Base-by-base conservation (phyloP, 1,140 invertebrate species). In the Andrena cerasifolii region DNA sequence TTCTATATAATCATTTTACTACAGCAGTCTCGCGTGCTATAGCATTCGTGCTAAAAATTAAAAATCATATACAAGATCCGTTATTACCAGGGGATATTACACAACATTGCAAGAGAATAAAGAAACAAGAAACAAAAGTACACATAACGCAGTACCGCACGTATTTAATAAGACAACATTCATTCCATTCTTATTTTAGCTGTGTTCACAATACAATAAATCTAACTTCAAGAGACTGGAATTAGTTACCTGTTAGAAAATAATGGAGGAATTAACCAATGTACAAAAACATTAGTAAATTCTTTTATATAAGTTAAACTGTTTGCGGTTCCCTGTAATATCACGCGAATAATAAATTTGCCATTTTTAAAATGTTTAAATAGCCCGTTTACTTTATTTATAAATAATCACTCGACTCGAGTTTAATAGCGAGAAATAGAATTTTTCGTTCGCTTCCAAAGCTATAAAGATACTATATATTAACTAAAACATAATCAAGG, bases 401-500 rank as follows among this genome's bases (percentile, higher is more conserved):
- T 26, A 51, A 24, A n/a, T 47, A 36, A 76, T 40, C 53, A 49
- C 24, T 68, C 53, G 5, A 43, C 58, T 40, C 40, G 56, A 68
- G 43, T 59, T 68, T 26, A 59, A 47, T 58, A 68, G 65, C 47
- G n/a, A 26, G 2, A 71, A 62, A 71, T 26, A 45, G 53, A 43
- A 71, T 43, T 59, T 43, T 59, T 77, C 16, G n/a, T 51, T 51
- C 31, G 31, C 24, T 40, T 61, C 53, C 8, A 40, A 51, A 31
- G 26, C 66, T 24, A 31, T 77, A 71, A 71, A 43, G 36, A 70
- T 58, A 21, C n/a, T n/a, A n/a, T n/a, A n/a, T n/a, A n/a, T 70
- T 71, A 77, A 75, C 31, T 63, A 61, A 62, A 84, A 78, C 49
- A 28, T 79, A 81, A 70, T 71, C 59, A 79, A 85, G 70, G 58